Conservation (phyloP, 2,888 invertebrate species). For the Halictus quadricinctus region DNA sequence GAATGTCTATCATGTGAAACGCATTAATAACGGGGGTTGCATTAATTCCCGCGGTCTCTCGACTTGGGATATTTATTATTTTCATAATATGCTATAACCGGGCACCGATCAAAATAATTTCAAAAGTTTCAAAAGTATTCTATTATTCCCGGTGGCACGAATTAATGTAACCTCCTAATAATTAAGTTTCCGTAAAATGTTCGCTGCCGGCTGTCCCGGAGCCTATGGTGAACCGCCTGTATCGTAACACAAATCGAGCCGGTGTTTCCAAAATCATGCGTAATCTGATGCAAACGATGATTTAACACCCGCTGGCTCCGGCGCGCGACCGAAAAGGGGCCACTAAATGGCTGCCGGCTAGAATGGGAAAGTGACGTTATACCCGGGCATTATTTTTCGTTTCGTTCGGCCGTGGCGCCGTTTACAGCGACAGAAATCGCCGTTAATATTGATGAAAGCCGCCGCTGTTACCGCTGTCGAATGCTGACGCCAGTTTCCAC, state of each 20-base stretch:
- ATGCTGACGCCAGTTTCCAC: constrained; percentile 47
- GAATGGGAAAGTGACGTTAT: constrained; percentile 30
- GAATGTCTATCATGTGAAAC: not conserved
- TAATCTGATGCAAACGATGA: constrained; percentile 65
- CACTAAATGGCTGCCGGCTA: constrained; percentile 19
- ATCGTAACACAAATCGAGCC: constrained; percentile 56
- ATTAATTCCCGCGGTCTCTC: not conserved
- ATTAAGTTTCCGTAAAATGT: constrained; percentile 46
- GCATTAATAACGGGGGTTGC: not conserved
- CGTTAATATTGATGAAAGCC: constrained; percentile 71
- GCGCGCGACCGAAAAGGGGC: constrained; percentile 36
- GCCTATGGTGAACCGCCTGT: constrained; percentile 10
- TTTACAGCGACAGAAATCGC: constrained; percentile 56
- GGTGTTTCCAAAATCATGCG: constrained; percentile 62
- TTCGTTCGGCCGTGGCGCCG: constrained; percentile 54
- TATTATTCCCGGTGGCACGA: not conserved
- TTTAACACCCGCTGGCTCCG: constrained; percentile 49
- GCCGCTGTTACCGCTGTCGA: constrained; percentile 35
- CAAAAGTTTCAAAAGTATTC: too few species aligned
- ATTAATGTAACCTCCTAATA: constrained; percentile 23
- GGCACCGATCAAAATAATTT: too few species aligned
- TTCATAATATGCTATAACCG: not conserved
- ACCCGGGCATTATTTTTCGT: constrained; percentile 63
- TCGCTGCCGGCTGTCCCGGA: constrained; percentile 12
- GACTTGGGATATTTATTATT: not conserved